Conservation (phyloP, 2,888 invertebrate genomes). For the Rhagophthalmus giganteus region DNA sequence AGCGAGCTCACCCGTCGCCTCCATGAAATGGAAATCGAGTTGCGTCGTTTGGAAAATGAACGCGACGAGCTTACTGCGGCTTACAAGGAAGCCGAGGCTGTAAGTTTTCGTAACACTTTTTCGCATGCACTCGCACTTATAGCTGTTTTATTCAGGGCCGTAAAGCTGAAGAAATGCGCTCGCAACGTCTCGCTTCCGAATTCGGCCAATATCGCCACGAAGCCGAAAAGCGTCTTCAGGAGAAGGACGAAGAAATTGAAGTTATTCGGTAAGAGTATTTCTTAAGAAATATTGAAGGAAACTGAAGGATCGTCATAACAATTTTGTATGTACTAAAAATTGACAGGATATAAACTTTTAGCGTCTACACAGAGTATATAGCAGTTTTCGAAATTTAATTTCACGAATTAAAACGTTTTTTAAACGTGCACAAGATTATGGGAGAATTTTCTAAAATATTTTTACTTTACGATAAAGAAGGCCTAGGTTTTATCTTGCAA, state of each 20-base stretch:
- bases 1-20: conserved; percentile 95
- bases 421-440: no score
- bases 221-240: conserved; percentile 93
- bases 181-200: conserved; percentile 90
- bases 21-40: conserved; percentile 96
- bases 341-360: no score
- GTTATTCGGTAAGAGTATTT: conserved; percentile 95
- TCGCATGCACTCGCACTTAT: neutral
- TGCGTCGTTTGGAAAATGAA: conserved; percentile 97
- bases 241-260: conserved; percentile 99
- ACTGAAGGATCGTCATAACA: no score
- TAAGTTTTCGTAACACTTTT: conserved; percentile 59
- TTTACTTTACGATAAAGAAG: no score
- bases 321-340: no score
- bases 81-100: conserved; percentile 98
- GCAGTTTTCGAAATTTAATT: no score
- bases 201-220: conserved; percentile 94
- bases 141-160: conserved; percentile 68
- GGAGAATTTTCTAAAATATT: no score
- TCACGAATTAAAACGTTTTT: no score
- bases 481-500: no score
- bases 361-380: no score
- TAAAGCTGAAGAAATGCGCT: conserved; percentile 95
- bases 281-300: no score
- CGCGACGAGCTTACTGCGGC: conserved; percentile 97